Base-by-base conservation (phyloP, 2,113 vertebrate species). In the Syngnathoides biaculeatus region DNA sequence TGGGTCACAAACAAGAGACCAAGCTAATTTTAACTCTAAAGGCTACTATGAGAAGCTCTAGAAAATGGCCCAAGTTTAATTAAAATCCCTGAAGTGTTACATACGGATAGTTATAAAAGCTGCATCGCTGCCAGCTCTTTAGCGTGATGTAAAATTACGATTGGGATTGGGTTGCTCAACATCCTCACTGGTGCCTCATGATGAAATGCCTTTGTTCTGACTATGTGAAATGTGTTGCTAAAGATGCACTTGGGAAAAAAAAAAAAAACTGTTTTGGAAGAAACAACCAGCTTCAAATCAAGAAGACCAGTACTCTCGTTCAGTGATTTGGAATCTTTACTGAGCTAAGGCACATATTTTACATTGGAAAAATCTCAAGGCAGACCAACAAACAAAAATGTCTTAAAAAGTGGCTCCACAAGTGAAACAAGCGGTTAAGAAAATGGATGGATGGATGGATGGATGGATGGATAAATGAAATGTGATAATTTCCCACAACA, bases 201-300 rank as follows among this genome's bases (percentile, higher is more conserved):
- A 56, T 24, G 24, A 75, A 70, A 62, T 65, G 66, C 66, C 72
- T 79, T 76, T 79, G 48, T 74, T 76, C 77, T 65, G 50, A 69
- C 47, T 64, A 7, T 64, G 47, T 58, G 19, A 76, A 78, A 79
- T 68, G 67, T 65, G 73, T 56, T 19, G 64, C 67, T 78, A 74
- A 72, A 77, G 56, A 65, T 65, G 63, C 24, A 65, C 27, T 65
- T 35, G 7, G 11, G 3, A 1, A 15, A 26, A 63, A 43, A 35
- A 43, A 63, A 26, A 26, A 13, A 58, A 2, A 7, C 45, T 55
- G 14, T 30, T 14, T 20, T 35, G 3, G 7, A 5, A 61, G 58
- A n/a, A 60, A 1, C 11, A 59, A 39, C 38, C 39, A 61, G 60
- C 39, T 26, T 24, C 60, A 43, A 43, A 39, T 40, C 39, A 43